Conservation (phyloP, 2,797 vertebrate genomes). For the Muscicapa striata region DNA sequence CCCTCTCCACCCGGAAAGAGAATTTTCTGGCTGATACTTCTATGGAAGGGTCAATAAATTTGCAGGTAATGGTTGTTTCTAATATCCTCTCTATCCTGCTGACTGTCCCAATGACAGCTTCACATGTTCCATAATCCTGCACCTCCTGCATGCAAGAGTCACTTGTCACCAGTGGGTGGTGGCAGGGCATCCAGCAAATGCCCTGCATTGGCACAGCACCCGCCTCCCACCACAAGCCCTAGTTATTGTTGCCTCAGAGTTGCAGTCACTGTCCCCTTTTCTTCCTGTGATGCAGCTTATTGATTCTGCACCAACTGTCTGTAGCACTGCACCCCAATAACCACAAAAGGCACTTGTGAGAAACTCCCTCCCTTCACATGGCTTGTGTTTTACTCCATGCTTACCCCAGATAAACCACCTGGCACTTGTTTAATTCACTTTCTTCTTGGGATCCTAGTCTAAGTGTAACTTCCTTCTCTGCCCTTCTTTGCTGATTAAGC, state of each 20-base stretch:
- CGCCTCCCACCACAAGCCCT: too few species aligned
- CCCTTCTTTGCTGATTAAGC: background rate
- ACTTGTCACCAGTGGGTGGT: too few species aligned
- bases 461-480: background rate
- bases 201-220: background rate
- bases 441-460: background rate
- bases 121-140: too few species aligned
- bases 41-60: slow-evolving; percentile 83
- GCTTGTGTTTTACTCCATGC: background rate
- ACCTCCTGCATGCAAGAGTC: too few species aligned
- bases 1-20: slow-evolving; percentile 85
- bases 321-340: accelerated
- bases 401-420: background rate
- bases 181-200: background rate
- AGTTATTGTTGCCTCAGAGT: background rate
- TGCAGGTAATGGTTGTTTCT: slow-evolving; percentile 79
- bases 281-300: background rate
- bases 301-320: background rate
- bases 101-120: too few species aligned
- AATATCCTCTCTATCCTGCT: slow-evolving; percentile 72
- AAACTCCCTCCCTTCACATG: background rate
- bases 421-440: background rate
- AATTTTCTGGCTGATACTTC: slow-evolving; percentile 81
- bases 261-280: background rate
- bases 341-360: background rate